phyloP scores from a whole-genome alignment of 1,140 invertebrate genomes.

The Yoshiicerus persimilis region DNA sequence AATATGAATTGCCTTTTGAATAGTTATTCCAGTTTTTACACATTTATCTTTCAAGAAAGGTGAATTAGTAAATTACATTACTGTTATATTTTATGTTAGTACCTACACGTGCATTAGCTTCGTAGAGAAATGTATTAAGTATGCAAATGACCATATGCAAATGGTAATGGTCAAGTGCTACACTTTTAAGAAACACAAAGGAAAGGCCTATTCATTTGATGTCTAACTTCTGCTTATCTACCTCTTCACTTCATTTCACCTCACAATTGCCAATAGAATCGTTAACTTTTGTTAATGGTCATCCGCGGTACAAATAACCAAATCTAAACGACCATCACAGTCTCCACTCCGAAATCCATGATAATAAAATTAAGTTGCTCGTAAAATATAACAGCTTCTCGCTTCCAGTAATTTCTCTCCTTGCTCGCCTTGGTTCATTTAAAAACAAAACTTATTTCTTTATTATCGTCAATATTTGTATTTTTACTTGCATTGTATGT shows the following conservation, averaged over 20 bases:
- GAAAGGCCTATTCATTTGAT: no score
- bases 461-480: not conserved
- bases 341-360: not conserved
- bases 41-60: not conserved
- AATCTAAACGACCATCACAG: conserved; percentile 4
- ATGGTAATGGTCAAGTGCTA: not conserved
- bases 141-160: not conserved
- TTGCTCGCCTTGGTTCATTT: not conserved
- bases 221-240: no score
- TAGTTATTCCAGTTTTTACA: not conserved
- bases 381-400: conserved; percentile 8
- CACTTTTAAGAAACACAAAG: not conserved
- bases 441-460: conserved; percentile 2
- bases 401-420: conserved; percentile 3
- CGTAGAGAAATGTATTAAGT: not conserved
- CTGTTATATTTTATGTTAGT: not conserved
- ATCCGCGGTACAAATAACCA: not conserved
- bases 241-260: not conserved
- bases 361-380: conserved; percentile 11
- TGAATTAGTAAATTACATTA: not conserved
- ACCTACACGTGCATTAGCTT: not conserved
- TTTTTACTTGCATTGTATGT: not conserved
- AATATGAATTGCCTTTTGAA: not conserved
- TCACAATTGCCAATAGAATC: not conserved
- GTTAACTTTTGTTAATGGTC: not conserved